phyloP scores from a whole-genome alignment of 2,113 vertebrate species.

The Xerus inauris region DNA sequence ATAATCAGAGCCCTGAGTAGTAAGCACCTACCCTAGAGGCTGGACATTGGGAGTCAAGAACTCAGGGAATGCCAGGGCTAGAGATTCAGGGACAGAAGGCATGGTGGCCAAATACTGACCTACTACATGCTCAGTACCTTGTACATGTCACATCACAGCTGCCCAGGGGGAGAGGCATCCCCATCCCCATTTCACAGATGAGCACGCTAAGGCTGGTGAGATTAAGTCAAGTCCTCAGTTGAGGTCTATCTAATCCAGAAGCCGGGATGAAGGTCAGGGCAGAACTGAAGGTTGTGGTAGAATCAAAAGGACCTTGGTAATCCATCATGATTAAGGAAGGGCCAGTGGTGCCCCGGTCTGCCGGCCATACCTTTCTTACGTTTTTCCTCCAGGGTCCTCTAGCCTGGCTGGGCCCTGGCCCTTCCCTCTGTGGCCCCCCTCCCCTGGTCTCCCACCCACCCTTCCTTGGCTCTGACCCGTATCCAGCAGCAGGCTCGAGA shows the following conservation, averaged over 20 bases:
- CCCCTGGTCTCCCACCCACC: neutral
- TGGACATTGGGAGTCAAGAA: too few species aligned
- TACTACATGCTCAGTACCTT: neutral
- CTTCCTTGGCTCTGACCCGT: conserved; percentile 87
- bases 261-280: neutral
- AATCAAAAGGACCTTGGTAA: neutral
- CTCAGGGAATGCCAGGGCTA: neutral
- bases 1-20: neutral
- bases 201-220: neutral
- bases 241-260: neutral
- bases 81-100: neutral
- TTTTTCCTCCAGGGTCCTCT: neutral
- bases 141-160: neutral
- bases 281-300: neutral
- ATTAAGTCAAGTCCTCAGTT: neutral
- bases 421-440: neutral
- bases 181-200: neutral
- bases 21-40: neutral
- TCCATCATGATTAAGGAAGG: neutral
- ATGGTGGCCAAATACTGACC: neutral
- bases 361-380: neutral
- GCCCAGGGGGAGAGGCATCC: neutral
- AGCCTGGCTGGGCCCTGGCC: neutral
- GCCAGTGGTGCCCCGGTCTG: neutral
- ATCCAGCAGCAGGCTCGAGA: conserved; percentile 93